Evolutionary conservation across 2,888 invertebrate genomes (phyloP).

Genomic region (Euzetes globulus): DNA sequence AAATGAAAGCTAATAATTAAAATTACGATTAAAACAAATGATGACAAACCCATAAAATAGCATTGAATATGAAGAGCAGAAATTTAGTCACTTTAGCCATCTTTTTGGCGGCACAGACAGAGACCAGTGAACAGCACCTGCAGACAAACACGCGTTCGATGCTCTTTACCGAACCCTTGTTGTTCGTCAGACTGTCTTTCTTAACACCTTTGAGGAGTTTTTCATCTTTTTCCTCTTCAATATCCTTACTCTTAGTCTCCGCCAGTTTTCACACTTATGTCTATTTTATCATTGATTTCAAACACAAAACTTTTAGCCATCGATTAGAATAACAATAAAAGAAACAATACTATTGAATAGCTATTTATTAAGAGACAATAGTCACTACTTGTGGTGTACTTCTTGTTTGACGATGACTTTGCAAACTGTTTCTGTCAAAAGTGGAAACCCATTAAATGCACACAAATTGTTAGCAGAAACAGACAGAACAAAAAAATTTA

Average conservation of each 20-base stretch:
- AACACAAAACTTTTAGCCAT: constrained; percentile 10
- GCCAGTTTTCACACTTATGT: constrained; percentile 19
- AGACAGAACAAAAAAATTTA: neutral
- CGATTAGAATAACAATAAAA: neutral
- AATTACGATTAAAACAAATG: neutral
- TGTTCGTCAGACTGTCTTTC: neutral
- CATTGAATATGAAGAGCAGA: neutral
- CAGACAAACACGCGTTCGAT: constrained; percentile 23
- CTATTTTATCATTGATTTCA: neutral
- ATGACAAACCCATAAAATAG: constrained; percentile 18
- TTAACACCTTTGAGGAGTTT: neutral
- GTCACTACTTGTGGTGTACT: neutral
- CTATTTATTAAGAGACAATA: neutral
- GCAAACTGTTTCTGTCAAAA: neutral
- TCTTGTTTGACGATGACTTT: constrained; percentile 21
- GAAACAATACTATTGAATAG: neutral
- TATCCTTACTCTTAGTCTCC: neutral
- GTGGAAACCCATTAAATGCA: neutral
- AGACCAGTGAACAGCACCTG: neutral
- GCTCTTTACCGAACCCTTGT: neutral
- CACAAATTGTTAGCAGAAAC: neutral
- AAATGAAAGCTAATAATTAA: neutral
- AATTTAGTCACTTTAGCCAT: constrained; percentile 26
- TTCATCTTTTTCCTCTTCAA: constrained; percentile 9
- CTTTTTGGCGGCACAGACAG: constrained; percentile 3